A percentile compares a stretch with the other conserved stretches of the same genome.
phyloP scores from a whole-genome alignment of 2,113 vertebrate species.

The Mirounga angustirostris region DNA sequence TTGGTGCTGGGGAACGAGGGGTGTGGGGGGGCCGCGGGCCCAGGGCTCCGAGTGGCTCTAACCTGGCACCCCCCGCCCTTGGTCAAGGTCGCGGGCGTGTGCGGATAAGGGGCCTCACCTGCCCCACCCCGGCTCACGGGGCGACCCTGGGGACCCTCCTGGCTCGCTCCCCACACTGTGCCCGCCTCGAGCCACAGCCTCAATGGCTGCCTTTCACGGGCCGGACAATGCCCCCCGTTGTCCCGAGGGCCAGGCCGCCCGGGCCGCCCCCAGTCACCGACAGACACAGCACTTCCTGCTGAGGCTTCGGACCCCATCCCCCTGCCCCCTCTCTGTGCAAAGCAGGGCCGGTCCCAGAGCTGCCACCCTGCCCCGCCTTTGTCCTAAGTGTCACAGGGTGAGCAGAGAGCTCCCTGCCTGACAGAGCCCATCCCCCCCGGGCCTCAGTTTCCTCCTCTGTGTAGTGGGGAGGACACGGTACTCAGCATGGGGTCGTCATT shows the following conservation, averaged over 20 bases:
- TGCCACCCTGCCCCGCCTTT: neutral
- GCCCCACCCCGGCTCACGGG: neutral
- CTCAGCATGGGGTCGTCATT: fast-evolving
- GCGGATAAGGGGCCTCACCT: neutral
- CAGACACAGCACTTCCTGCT: neutral
- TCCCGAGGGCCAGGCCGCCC: neutral
- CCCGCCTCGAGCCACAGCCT: neutral
- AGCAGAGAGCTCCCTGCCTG: fast-evolving
- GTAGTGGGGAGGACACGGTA: neutral
- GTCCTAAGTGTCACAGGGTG: neutral
- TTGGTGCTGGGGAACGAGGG: neutral
- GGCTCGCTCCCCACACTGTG: neutral
- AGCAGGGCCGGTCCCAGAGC: neutral
- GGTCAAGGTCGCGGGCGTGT: neutral
- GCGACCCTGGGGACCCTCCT: neutral
- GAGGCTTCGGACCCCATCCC: fast-evolving
- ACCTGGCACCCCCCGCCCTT: neutral
- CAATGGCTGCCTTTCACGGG: slow-evolving; percentile 62
- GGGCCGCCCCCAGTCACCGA: neutral
- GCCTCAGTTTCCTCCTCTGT: neutral
- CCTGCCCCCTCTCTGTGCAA: neutral
- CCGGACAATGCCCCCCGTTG: slow-evolving; percentile 68
- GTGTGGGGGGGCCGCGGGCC: too few relatives aligned
- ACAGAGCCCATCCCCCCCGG: fast-evolving
- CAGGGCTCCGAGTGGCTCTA: neutral